A percentile compares a stretch with the other conserved stretches of the same genome.
phyloP scores from a whole-genome alignment of 1,140 invertebrate genomes.

The Neoseiulus cucumeris region DNA sequence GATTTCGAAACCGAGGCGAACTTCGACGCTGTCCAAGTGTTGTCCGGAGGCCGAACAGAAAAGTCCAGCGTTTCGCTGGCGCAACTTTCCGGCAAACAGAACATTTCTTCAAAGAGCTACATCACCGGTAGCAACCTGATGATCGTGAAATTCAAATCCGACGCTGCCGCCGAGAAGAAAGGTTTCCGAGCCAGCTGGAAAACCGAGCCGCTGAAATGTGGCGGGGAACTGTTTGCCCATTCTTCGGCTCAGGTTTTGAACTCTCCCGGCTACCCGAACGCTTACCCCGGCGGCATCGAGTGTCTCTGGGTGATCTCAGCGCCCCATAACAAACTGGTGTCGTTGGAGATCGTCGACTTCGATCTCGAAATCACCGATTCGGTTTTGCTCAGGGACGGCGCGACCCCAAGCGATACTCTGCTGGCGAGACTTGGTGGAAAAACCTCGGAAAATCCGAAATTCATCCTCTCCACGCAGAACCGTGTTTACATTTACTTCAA shows the following conservation, averaged over 20 bases:
- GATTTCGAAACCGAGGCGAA: constrained; percentile 92
- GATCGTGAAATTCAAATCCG: constrained; percentile 88
- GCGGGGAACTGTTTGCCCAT: constrained; percentile 17
- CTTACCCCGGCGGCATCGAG: constrained; percentile 79
- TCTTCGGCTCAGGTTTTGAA: constrained; percentile 33
- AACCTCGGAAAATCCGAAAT: constrained; percentile 46
- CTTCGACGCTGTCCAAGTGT: constrained; percentile 83
- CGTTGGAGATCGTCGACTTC: constrained; percentile 65
- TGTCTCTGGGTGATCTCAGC: constrained; percentile 78
- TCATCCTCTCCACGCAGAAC: constrained; percentile 73
- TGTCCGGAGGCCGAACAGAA: constrained; percentile 81
- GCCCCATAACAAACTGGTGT: constrained; percentile 63
- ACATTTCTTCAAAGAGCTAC: constrained; percentile 56
- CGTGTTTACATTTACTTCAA: constrained; percentile 77
- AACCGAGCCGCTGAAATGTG: constrained; percentile 26
- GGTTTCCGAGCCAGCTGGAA: constrained; percentile 45
- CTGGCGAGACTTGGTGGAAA: constrained; percentile 58
- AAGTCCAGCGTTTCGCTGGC: constrained; percentile 74
- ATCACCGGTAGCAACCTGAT: constrained; percentile 91
- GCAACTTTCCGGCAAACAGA: constrained; percentile 61
- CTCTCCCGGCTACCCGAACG: constrained; percentile 72
- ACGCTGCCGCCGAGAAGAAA: constrained; percentile 75
- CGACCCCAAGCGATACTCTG: constrained; percentile 55
- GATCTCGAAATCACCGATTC: constrained; percentile 71
- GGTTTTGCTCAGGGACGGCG: constrained; percentile 68